Conservation (phyloP, 2,113 vertebrate genomes). For the Ptyas mucosa region DNA sequence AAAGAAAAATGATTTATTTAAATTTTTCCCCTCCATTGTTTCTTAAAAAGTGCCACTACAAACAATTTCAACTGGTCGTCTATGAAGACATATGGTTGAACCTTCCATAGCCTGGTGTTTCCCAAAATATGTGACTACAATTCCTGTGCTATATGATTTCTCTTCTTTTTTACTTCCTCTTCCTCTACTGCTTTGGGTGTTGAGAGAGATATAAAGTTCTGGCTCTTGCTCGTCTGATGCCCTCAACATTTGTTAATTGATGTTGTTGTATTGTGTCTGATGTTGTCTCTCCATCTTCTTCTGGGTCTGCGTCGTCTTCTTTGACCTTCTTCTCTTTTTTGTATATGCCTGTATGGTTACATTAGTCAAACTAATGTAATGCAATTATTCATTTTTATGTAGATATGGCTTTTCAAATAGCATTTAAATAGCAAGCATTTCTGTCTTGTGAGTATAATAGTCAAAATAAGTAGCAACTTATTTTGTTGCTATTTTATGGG, state of each 20-base stretch:
- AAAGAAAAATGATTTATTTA: slow-evolving; percentile 1
- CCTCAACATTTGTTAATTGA: background rate
- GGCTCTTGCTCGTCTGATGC: background rate
- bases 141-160: background rate
- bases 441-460: background rate
- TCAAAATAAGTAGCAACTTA: background rate
- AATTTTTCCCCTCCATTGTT: background rate
- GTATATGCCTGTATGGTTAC: background rate
- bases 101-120: background rate
- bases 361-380: background rate
- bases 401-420: background rate
- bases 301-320: background rate
- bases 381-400: background rate
- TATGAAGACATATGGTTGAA: background rate
- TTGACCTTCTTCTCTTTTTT: background rate
- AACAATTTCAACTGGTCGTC: background rate
- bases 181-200: background rate
- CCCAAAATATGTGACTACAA: background rate
- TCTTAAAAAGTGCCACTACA: background rate
- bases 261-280: background rate
- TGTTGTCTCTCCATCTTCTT: background rate
- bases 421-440: background rate
- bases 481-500: background rate
- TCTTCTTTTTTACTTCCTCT: background rate
- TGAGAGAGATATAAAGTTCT: background rate